phyloP scores from a whole-genome alignment of 2,888 invertebrate genomes.

The Ormyrus labotus region DNA sequence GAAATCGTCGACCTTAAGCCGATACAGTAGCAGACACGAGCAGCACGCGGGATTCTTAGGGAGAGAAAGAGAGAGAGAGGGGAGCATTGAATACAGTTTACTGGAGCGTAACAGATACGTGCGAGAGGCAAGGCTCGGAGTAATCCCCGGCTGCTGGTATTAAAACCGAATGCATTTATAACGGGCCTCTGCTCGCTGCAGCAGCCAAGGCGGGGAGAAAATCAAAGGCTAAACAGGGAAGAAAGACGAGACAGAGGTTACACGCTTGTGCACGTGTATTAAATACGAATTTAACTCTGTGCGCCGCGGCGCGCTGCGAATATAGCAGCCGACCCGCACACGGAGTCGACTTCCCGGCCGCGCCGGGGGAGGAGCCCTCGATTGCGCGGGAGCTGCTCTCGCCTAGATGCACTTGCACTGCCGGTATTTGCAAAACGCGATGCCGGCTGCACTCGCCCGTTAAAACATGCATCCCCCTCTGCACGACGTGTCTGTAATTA shows the following conservation, averaged over 20 bases:
- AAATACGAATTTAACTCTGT: constrained; percentile 30
- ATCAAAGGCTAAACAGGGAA: constrained; percentile 14
- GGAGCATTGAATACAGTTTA: constrained; percentile 42
- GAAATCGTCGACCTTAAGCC: constrained; percentile 20
- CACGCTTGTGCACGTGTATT: constrained; percentile 26
- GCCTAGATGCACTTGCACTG: not conserved
- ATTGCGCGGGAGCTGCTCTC: not conserved
- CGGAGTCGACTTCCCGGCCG: not conserved
- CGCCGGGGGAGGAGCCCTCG: not conserved
- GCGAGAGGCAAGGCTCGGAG: constrained; percentile 47
- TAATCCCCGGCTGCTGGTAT: constrained; percentile 62
- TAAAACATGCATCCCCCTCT: constrained; percentile 8
- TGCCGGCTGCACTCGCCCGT: constrained; percentile 3
- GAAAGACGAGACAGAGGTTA: constrained; percentile 3
- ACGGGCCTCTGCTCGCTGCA: constrained; percentile 46
- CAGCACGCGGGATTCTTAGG: constrained; percentile 8
- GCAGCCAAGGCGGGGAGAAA: constrained; percentile 4
- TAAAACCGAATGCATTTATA: constrained; percentile 65
- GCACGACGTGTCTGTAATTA: constrained; percentile 38
- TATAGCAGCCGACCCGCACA: not conserved
- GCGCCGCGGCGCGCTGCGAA: not conserved
- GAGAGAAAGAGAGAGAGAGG: not conserved
- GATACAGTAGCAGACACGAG: constrained; percentile 9
- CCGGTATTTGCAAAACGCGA: constrained; percentile 5
- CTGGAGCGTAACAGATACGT: constrained; percentile 52